Base-by-base conservation (phyloP, 2,113 vertebrate species). In the Abramis brama region DNA sequence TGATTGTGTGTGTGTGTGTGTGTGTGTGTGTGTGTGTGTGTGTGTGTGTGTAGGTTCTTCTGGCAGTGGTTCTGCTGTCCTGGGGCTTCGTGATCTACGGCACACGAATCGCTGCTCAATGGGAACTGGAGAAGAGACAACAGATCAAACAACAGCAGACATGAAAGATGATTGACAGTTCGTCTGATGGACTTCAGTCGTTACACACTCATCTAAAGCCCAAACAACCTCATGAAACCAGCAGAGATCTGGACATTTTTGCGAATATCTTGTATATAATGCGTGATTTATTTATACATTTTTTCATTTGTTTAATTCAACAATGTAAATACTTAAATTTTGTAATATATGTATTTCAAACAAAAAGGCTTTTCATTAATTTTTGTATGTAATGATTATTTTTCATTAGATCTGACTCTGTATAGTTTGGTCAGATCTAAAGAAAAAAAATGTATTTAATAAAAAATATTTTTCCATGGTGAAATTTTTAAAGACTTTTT, bases 21-120 rank as follows among this genome's bases (percentile, higher is more conserved):
- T 43, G 39, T 43, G 43, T 43, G 43, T 43, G 43, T 43, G 43
- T 43, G 39, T 39, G 39, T 39, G 39, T 39, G 39, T 43, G 39
- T 43, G 39, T 43, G 39, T 43, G 39, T 39, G 39, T 39, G 6
- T 3, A 96, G 95, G 83, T 95, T 12, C 59, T 95, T 7, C 15
- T 94, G 83, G 79, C 59, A 0, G 21, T 96, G 1, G 94, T 95
- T 57, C 75, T 95, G 9, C 55, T 96, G 84, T 95, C 95, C 36
- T 96, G 95, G 95, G 93, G 92, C 0, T 96, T 92, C 9, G 95
- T 96, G 73, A 94, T 96, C 90, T 95, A 95, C 73, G 91, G 91
- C 77, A 90, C 93, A 89, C 92, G 93, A 80, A 55, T 93, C 1
- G 91, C 94, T 15, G 92, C 94, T 6, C 84, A 88, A 13, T 93